Base-by-base conservation (phyloP, 2,888 invertebrate genomes). In the Tubulanus polymorphus region DNA sequence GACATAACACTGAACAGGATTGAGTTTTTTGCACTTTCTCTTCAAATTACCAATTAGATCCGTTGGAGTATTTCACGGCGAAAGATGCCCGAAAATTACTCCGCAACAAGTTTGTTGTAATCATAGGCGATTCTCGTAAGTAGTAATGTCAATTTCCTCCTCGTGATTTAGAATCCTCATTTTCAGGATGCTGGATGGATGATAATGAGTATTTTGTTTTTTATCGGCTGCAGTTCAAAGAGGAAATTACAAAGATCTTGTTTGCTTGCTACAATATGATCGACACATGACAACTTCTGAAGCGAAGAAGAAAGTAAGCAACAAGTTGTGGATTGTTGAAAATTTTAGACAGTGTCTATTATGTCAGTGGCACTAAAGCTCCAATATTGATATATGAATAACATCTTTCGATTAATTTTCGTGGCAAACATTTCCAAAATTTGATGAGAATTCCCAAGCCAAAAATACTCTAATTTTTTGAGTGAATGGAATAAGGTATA, bases 81-180 rank as follows among this genome's bases (percentile, higher is more conserved):
- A 10, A 12, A 12, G 35, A 32, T 32, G n/a, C n/a, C 35, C 10
- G n/a, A 12, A 32, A 66, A 12, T 59, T 75, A 3, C 56, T 75
- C 1, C 50, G 52, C 28, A 73, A 75, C 57, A 72, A 72, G 48
- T 73, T 72, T 58, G 64, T 77, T 37, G 69, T 77, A 1, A 63
- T 76, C 49, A 69, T 76, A 48, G 77, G 77, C 8, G 77, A 77
- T 59, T 73, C 73, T 18, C 70, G 75, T 75, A 64, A 69, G 72
- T 61, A n/a, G 35, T n/a, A 12, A 12, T 32, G 35, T 10, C n/a
- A 10, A 10, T n/a, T 12, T 32, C 35, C 10, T n/a, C 35, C 10
- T 10, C 35, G 10, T 32, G n/a, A n/a, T n/a, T n/a, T n/a, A n/a
- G n/a, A n/a, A n/a, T n/a, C n/a, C n/a, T n/a, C n/a, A n/a, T n/a